Evolutionary conservation across 2,888 invertebrate species (phyloP).

Genomic region (Oscheius sp.): DNA sequence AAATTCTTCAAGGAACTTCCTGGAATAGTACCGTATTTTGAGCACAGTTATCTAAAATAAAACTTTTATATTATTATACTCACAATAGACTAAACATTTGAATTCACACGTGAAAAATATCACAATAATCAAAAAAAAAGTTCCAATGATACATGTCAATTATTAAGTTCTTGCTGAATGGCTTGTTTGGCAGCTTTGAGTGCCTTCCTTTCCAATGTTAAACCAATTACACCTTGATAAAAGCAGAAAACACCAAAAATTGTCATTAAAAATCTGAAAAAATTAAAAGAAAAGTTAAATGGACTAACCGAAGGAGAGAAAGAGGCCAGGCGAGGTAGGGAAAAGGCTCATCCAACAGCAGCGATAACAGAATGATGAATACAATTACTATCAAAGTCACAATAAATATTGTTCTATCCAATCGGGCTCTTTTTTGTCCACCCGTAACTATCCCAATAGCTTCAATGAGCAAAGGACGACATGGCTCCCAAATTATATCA

Average conservation of each 20-base stretch:
- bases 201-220: slow-evolving; percentile 68
- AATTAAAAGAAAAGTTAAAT: background rate
- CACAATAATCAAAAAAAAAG: background rate
- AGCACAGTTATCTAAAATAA: too few relatives aligned
- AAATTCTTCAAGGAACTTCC: too few relatives aligned
- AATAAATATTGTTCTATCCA: slow-evolving; percentile 51
- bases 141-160: background rate
- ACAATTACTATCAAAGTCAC: slow-evolving; percentile 33
- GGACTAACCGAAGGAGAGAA: slow-evolving; percentile 40
- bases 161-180: slow-evolving; percentile 52
- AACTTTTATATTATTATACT: too few relatives aligned
- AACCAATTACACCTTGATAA: slow-evolving; percentile 67
- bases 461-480: slow-evolving; percentile 52
- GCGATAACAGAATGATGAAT: slow-evolving; percentile 37
- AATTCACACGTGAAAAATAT: slow-evolving; percentile 2
- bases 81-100: background rate
- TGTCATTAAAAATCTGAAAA: slow-evolving; percentile 59
- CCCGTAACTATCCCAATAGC: slow-evolving; percentile 58
- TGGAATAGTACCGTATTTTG: too few relatives aligned
- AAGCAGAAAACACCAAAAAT: slow-evolving; percentile 64
- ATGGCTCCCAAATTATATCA: slow-evolving; percentile 47
- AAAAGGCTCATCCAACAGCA: slow-evolving; percentile 36
- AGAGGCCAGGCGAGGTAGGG: slow-evolving; percentile 36
- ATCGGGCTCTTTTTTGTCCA: slow-evolving; percentile 62
- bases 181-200: slow-evolving; percentile 66